Conservation (phyloP, 2,113 vertebrate species). For the Nibea coibor region DNA sequence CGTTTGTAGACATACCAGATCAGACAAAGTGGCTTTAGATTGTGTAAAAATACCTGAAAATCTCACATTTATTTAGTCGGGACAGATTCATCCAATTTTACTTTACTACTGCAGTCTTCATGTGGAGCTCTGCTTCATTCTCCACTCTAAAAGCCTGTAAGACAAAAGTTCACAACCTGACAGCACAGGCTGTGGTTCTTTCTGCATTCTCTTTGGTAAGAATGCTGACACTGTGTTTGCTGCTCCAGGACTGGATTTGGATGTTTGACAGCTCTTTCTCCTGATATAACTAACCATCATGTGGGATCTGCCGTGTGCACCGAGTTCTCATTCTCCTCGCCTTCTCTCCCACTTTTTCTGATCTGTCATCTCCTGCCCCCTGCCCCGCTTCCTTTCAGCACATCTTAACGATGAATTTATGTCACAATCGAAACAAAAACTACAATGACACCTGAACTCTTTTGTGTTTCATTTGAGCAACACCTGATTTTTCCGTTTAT, state of each 20-base stretch:
- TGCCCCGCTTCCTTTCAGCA: not conserved
- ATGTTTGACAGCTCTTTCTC: slow-evolving; percentile 1
- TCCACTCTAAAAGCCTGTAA: not conserved
- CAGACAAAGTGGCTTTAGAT: too few relatives aligned
- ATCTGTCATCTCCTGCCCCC: not conserved
- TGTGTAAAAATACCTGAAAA: too few relatives aligned
- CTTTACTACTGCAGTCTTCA: not conserved
- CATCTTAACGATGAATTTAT: not conserved
- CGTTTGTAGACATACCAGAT: too few relatives aligned
- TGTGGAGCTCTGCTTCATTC: not conserved
- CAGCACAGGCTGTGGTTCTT: too few relatives aligned
- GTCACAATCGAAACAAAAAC: not conserved
- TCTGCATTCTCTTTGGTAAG: not conserved
- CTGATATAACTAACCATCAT: slow-evolving; percentile 1
- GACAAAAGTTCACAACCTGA: not conserved
- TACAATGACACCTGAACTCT: not conserved
- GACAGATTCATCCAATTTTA: too few relatives aligned
- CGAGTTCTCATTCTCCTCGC: not conserved
- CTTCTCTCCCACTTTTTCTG: not conserved
- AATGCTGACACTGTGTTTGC: not conserved
- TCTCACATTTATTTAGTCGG: too few relatives aligned
- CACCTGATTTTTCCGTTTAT: not conserved
- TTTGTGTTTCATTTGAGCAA: not conserved
- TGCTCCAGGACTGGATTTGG: slow-evolving; percentile 2
- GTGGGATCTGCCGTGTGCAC: slow-evolving; percentile 5